These are phyloP conservation scores for Aythya baeri DNA, from an alignment of 2,113 vertebrate species.

Conservation along the genomic window DNA sequence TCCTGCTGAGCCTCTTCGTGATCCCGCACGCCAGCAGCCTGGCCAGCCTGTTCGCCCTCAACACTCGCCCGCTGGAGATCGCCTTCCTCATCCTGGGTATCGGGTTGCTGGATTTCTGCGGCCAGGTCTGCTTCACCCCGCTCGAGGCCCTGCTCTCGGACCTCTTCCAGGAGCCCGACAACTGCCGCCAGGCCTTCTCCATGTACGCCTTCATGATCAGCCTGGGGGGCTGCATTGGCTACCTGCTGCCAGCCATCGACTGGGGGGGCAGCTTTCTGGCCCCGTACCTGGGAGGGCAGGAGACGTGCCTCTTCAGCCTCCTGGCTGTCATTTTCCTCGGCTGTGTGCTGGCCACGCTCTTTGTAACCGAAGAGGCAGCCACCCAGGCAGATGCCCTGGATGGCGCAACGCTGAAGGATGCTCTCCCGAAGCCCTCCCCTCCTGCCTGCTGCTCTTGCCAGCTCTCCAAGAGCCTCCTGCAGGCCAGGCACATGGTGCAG, in stretches of 20 bases:
- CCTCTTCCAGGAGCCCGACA: constrained; percentile 83
- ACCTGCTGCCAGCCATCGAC: constrained; percentile 84
- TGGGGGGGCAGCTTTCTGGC: constrained; percentile 80
- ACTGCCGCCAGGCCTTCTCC: constrained; percentile 85
- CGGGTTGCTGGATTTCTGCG: constrained; percentile 86
- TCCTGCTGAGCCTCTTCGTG: constrained; percentile 84
- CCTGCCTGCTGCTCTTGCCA: constrained; percentile 47
- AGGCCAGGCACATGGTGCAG: background rate
- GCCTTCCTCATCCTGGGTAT: constrained; percentile 83
- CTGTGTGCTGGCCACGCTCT: constrained; percentile 80
- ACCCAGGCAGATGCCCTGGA: background rate
- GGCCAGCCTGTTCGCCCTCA: constrained; percentile 69
- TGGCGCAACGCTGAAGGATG: background rate
- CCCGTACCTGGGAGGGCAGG: constrained; percentile 81
- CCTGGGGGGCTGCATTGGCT: constrained; percentile 87
- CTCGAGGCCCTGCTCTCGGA: constrained; percentile 88
- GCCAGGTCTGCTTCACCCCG: constrained; percentile 88
- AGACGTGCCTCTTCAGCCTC: constrained; percentile 85
- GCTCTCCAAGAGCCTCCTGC: background rate
- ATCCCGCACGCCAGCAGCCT: constrained; percentile 80
- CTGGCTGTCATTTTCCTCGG: constrained; percentile 82
- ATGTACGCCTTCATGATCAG: constrained; percentile 88
- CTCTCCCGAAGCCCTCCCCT: accelerated
- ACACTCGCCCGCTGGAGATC: constrained; percentile 75
- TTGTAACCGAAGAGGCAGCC: constrained; percentile 78